Conservation (phyloP, 2,888 invertebrate species). For the Buathra laborator region DNA sequence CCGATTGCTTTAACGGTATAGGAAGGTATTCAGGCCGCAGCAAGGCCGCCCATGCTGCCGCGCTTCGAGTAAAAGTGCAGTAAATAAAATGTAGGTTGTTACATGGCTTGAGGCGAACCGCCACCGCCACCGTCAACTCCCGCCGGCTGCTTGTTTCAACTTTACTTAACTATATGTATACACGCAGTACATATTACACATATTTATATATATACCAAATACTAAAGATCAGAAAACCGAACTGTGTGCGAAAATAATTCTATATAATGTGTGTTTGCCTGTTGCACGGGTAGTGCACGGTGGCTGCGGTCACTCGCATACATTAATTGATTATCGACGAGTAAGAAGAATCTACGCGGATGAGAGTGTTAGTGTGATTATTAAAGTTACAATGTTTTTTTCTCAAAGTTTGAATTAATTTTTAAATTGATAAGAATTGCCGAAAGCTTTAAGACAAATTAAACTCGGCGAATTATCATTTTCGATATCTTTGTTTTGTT, state of each 20-base stretch:
- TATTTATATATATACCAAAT: background rate
- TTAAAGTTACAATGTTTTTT: no score
- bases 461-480: no score
- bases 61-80: slow-evolving; percentile 80
- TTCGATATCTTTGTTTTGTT: no score
- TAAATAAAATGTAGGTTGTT: slow-evolving; percentile 81
- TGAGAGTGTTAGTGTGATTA: no score
- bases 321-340: background rate
- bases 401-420: no score
- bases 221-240: slow-evolving; percentile 20
- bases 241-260: background rate
- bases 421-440: no score
- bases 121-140: slow-evolving; percentile 56
- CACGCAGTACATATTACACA: background rate
- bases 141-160: slow-evolving; percentile 55
- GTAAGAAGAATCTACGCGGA: no score
- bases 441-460: no score
- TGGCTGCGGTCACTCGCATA: background rate
- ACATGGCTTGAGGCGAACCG: slow-evolving; percentile 79
- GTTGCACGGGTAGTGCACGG: background rate
- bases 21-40: slow-evolving; percentile 80
- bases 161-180: slow-evolving; percentile 19
- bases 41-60: slow-evolving; percentile 76
- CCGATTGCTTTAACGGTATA: slow-evolving; percentile 59
- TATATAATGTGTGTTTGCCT: background rate